A percentile compares a stretch with the other conserved stretches of the same genome.
Conservation (phyloP, 2,113 vertebrate species). For the Crotalus viridis region DNA sequence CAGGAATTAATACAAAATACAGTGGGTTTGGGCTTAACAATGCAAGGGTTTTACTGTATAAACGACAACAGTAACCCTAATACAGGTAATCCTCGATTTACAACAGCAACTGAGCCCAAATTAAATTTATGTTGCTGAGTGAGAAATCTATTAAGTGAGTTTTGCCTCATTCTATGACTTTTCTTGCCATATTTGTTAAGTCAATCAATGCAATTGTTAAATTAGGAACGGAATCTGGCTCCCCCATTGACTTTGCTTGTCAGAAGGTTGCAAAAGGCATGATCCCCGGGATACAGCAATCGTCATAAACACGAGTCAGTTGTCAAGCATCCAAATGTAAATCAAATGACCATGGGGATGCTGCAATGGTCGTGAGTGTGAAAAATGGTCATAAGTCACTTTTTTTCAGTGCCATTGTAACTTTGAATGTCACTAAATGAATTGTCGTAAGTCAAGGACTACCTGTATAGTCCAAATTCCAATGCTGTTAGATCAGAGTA, state of each 20-base stretch:
- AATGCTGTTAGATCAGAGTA: background rate
- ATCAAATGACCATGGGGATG: background rate
- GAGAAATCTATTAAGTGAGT: background rate
- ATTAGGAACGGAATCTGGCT: background rate
- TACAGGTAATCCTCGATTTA: background rate
- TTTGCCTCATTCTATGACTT: background rate
- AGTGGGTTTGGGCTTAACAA: background rate
- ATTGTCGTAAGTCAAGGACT: background rate
- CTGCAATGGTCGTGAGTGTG: background rate
- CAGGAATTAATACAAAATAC: background rate
- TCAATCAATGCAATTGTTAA: background rate
- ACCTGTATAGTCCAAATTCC: background rate
- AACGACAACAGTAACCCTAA: background rate
- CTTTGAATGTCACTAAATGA: background rate
- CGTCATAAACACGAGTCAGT: background rate
- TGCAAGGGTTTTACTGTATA: background rate
- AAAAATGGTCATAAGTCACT: background rate
- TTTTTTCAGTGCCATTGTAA: background rate
- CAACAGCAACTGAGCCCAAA: background rate
- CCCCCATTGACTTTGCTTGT: background rate
- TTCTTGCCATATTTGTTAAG: background rate
- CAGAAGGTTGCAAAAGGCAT: background rate
- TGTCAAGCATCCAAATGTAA: background rate
- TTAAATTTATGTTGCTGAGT: background rate
- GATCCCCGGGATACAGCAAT: background rate